Base-by-base conservation (phyloP, 2,888 invertebrate genomes). In the Adelognathus sp. region DNA sequence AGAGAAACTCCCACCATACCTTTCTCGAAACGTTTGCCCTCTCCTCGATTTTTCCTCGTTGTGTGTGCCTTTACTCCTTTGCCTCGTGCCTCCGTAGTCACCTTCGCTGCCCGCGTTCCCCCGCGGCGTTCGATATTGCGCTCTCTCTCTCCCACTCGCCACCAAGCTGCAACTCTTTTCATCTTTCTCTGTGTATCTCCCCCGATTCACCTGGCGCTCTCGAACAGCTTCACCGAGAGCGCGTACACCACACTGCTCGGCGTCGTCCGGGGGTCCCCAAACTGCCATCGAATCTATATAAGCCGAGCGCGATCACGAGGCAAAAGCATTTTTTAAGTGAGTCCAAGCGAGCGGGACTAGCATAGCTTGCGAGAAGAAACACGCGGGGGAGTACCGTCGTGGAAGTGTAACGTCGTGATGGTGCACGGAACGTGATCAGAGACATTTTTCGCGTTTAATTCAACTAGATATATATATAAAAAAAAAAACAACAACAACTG, bases 231-330 rank as follows among this genome's bases (percentile, higher is more conserved):
- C 74, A 63, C 36, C 54, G 50, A 44, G 50, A 58, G 52, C 50
- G 7, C 61, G 52, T 27, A 33, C 16, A 41, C 33, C n/a, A n/a
- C n/a, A n/a, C n/a, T n/a, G n/a, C n/a, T n/a, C n/a, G n/a, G n/a
- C n/a, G n/a, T n/a, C n/a, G n/a, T n/a, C n/a, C n/a, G n/a, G n/a
- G n/a, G n/a, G n/a, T n/a, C n/a, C n/a, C n/a, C n/a, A n/a, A n/a
- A n/a, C n/a, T n/a, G 72, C 82, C 74, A 58, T 82, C 82, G 89
- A 91, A 89, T 91, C 90, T 91, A 91, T 91, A 91, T 90, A 91
- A 91, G 88, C 86, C 58, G 86, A 84, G 83, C 81, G 80, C 77
- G 83, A 84, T 79, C 84, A 86, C 85, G 83, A 82, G 85, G 83
- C 82, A 82, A 82, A 36, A 86, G 84, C 89, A 90, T 90, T 90